Base-by-base conservation (phyloP, 2,888 invertebrate genomes). In the Drosophila pseudotalamancana region DNA sequence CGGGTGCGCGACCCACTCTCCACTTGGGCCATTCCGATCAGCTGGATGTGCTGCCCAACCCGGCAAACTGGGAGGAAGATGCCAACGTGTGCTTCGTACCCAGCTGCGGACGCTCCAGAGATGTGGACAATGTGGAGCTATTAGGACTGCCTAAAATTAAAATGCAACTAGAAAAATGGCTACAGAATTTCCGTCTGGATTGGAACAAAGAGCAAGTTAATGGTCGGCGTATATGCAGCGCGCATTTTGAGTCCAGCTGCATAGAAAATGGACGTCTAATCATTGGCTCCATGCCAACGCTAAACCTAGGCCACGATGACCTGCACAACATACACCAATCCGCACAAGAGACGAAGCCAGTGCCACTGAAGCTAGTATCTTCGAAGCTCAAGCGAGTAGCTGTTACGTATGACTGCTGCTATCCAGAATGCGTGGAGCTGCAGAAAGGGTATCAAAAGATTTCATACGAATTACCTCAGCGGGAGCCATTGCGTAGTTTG, bases 1-100 rank as follows among this genome's bases (percentile, higher is more conserved):
- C 51, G 0, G 77, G 78, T 3, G 70, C 88, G 0, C 42, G 89
- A 4, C 89, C 90, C 0, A 90, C 90, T 0, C 53, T 89, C 1
- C 40, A 73, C 3, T 65, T 89, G 50, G 87, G 88, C 0, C 79
- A 89, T 11, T 62, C 65, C 0, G 54, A 72, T 1, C 16, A 23
- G 0, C 31, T 53, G 0, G 66, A 83, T 4, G 34, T 89, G 16
- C 25, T 68, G 9, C 67, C 66, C 2, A 88, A 88, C 70, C 89
- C 87, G 2, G 59, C 59, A 6, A 56, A 23, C 21, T 75, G 25
- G 6, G 53, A 19, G 45, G 59, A 18, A 11, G 35, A 23, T 19
- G 23, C 5, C 6, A n/a, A n/a, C 6, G 19, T 32, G 2, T 79
- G 79, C 37, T 80, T 84, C 48, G 89, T 88, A 4, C 61, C 72